These are phyloP conservation scores for Sweltsa coloradensis DNA, from an alignment of 1,140 invertebrate species.

Conservation along the genomic window DNA sequence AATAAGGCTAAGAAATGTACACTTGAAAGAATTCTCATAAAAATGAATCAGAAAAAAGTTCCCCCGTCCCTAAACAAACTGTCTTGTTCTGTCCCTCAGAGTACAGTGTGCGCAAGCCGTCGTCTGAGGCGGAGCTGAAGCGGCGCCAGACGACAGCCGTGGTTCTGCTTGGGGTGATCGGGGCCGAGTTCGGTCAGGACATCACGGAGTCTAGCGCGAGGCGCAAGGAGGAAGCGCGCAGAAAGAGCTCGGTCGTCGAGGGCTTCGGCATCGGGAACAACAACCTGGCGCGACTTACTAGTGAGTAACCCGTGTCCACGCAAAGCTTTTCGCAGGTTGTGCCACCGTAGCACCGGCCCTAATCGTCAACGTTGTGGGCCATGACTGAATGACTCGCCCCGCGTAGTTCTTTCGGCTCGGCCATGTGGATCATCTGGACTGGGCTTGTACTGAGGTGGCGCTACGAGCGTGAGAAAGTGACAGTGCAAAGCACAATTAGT, in stretches of 20 bases:
- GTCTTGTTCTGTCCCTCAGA: too few species aligned
- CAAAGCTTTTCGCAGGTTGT: too few species aligned
- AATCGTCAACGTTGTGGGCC: background rate
- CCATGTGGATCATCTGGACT: background rate
- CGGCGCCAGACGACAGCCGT: constrained; percentile 95
- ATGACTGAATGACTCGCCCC: too few species aligned
- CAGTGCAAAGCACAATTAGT: too few species aligned
- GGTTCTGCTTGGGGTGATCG: constrained; percentile 91
- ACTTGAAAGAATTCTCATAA: too few species aligned
- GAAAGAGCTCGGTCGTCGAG: constrained; percentile 76
- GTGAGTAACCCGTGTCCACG: constrained; percentile 31
- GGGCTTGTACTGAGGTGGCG: too few species aligned
- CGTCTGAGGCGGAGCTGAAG: constrained; percentile 74
- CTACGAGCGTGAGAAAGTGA: too few species aligned
- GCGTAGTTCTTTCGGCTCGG: background rate
- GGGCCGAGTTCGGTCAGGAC: constrained; percentile 94
- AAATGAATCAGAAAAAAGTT: too few species aligned
- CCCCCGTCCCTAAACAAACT: too few species aligned
- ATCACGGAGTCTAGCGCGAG: constrained; percentile 34
- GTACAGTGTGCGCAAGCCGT: constrained; percentile 56
- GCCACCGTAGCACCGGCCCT: too few species aligned
- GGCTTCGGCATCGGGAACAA: constrained; percentile 86
- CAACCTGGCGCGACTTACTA: constrained; percentile 80
- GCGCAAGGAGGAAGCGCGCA: constrained; percentile 36
- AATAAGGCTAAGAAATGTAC: too few species aligned